These are phyloP conservation scores for Vombatus ursinus DNA, from an alignment of 2,113 vertebrate genomes.

Conservation along the genomic window DNA sequence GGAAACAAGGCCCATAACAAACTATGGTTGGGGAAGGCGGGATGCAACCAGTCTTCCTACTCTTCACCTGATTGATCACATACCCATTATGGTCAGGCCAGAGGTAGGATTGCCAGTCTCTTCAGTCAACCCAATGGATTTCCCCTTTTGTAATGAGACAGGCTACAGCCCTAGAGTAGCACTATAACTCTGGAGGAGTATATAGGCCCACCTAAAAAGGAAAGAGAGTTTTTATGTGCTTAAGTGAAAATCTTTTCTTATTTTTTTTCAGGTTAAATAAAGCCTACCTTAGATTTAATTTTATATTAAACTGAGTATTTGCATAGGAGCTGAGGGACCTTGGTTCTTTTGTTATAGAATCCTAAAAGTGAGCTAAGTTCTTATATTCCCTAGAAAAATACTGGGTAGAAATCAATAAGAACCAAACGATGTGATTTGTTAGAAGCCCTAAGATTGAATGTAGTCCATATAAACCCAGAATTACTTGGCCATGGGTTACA, in stretches of 20 bases:
- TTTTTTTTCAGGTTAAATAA: neutral
- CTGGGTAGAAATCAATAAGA: neutral
- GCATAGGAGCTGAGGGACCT: neutral
- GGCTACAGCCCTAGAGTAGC: neutral
- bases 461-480: neutral
- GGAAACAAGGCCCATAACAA: neutral
- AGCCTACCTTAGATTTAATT: neutral
- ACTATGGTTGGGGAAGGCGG: too few species aligned
- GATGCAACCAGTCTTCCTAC: neutral
- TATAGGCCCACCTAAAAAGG: neutral
- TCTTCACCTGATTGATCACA: neutral
- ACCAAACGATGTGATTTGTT: neutral
- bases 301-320: neutral
- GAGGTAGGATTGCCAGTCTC: neutral
- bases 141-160: neutral
- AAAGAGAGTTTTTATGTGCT: neutral
- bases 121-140: neutral
- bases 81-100: neutral
- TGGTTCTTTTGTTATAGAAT: neutral
- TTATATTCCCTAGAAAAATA: neutral
- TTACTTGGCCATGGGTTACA: neutral
- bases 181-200: neutral
- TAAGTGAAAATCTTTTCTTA: neutral
- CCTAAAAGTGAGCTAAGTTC: neutral
- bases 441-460: neutral